Base-by-base conservation (phyloP, 2,888 invertebrate genomes). In the Sphaerophoria taeniata region DNA sequence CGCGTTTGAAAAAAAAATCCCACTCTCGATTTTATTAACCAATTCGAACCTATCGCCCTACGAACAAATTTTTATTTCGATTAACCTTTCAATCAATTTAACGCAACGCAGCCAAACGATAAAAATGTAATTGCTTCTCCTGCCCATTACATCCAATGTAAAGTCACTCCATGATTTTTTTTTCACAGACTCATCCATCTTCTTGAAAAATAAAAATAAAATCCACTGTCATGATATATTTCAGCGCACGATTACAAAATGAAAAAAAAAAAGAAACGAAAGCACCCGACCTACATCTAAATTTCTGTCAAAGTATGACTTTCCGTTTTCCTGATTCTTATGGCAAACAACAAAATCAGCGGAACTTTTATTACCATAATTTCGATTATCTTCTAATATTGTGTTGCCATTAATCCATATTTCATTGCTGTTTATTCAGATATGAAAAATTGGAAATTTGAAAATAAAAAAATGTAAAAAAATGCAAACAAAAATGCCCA, bases 21-120 rank as follows among this genome's bases (percentile, higher is more conserved):
- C 12, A 31, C n/a, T 51, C 72, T 55, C 60, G 31, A 71, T 61
- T 67, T 67, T 53, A 67, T 67, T 39, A 67, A 67, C 67, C 53
- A n/a, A n/a, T n/a, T n/a, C n/a, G n/a, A n/a, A n/a, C n/a, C n/a
- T 67, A 67, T 67, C 67, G 51, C 39, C 11, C 39, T 12, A 53
- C 53, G 53, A 67, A 67, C 67, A 47, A 63, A 56, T 34, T 77
- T 84, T 84, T 67, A 80, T 80, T 79, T 67, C 43, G 75, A 76
- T 80, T 67, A 67, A 85, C 84, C 80, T 79, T 85, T 80, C 84
- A 85, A 85, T 85, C 84, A 85, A 80, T 79, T 76, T 77, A 80
- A 81, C 81, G 75, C 76, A 85, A 70, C 67, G 49, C 84, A 84
- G 69, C 72, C 51, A 81, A 58, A 81, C 76, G 85, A 85, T 81